Evolutionary conservation across 2,888 invertebrate genomes (phyloP).

Genomic region (Amblyjoppa fuscipennis): DNA sequence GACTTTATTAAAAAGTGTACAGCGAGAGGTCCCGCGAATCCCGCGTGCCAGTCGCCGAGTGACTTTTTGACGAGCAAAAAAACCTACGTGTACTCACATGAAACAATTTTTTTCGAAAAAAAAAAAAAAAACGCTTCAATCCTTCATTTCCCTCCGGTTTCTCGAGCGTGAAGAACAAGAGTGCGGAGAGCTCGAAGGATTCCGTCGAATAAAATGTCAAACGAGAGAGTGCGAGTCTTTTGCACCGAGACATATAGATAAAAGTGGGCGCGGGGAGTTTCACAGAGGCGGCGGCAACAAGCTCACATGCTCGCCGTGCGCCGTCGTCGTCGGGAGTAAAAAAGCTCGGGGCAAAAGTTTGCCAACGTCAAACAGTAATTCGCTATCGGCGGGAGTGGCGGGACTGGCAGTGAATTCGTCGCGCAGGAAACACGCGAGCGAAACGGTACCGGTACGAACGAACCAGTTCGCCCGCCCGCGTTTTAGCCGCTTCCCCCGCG

Average conservation of each 20-base stretch:
- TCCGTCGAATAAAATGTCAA: slow-evolving; percentile 69
- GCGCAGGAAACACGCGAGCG: slow-evolving; percentile 31
- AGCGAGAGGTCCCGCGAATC: not conserved
- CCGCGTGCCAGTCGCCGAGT: not conserved
- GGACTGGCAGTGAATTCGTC: slow-evolving; percentile 28
- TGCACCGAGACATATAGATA: slow-evolving; percentile 34
- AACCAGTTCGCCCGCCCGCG: slow-evolving; percentile 45
- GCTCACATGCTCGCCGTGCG: slow-evolving; percentile 34
- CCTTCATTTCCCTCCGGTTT: not conserved
- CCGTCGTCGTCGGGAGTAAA: slow-evolving; percentile 40
- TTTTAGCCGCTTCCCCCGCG: slow-evolving; percentile 53
- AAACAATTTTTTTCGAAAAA: not conserved
- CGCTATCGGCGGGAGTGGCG: slow-evolving; percentile 68
- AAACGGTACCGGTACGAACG: slow-evolving; percentile 28
- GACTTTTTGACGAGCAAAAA: not conserved
- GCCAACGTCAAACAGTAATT: slow-evolving; percentile 76
- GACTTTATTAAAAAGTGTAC: slow-evolving; percentile 74
- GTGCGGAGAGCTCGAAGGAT: not conserved
- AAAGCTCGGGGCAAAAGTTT: slow-evolving; percentile 74
- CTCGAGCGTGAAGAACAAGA: slow-evolving; percentile 24
- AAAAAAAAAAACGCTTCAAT: not conserved
- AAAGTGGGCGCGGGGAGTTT: not conserved
- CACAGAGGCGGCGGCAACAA: slow-evolving; percentile 23
- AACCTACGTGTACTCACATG: not conserved
- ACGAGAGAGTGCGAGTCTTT: slow-evolving; percentile 67